These are phyloP conservation scores for Morelia viridis DNA, from an alignment of 2,797 vertebrate species.

Conservation along the genomic window DNA sequence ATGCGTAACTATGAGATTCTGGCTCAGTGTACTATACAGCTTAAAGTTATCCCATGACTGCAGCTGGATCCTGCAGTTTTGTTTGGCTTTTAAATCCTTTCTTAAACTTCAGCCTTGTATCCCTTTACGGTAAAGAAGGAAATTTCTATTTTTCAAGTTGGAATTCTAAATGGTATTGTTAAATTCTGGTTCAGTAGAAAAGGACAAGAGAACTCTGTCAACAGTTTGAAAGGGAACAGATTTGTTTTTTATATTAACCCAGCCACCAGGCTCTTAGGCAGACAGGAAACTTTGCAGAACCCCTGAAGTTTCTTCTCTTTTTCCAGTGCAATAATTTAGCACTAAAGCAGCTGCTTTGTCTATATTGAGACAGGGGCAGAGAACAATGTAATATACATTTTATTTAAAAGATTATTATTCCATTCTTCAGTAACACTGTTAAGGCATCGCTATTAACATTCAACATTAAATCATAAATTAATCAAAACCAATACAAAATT, in stretches of 20 bases:
- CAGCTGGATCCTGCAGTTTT: slow-evolving; percentile 25
- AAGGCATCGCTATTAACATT: neutral
- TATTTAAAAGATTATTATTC: neutral
- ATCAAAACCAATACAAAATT: neutral
- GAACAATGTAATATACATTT: neutral
- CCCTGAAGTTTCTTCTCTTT: neutral
- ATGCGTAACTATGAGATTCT: slow-evolving; percentile 36
- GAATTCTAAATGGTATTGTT: slow-evolving; percentile 44
- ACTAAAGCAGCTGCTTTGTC: neutral
- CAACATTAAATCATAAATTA: neutral
- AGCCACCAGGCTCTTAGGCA: neutral
- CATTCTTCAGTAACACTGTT: neutral
- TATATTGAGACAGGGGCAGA: neutral
- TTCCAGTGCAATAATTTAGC: neutral
- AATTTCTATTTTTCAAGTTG: slow-evolving; percentile 18
- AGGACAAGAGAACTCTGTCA: slow-evolving; percentile 29
- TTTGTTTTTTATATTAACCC: neutral
- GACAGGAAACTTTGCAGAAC: neutral
- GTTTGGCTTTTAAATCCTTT: slow-evolving; percentile 26
- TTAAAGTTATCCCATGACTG: slow-evolving; percentile 39
- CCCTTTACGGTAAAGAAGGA: slow-evolving; percentile 39
- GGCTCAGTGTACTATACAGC: slow-evolving; percentile 31
- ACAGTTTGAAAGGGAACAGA: neutral
- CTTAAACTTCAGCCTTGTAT: slow-evolving; percentile 33
- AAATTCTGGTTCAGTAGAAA: slow-evolving; percentile 48